A percentile compares a stretch with the other conserved stretches of the same genome.
Evolutionary conservation across 2,113 vertebrate genomes (phyloP).

Genomic region (pig (Sus scrofa)): DNA sequence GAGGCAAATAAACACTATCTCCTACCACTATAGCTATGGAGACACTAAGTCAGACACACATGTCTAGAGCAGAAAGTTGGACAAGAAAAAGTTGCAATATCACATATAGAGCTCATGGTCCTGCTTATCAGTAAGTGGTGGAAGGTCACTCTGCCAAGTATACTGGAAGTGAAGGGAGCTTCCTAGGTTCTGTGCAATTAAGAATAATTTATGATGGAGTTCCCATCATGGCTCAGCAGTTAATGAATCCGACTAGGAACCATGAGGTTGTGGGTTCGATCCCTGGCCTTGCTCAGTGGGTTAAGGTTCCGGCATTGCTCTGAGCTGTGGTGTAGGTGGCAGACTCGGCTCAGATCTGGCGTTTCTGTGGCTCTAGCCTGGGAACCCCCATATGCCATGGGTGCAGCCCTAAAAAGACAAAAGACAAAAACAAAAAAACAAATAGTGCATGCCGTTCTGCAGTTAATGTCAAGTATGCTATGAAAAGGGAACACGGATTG

Average conservation of each 20-base stretch:
- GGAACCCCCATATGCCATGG: too few relatives aligned
- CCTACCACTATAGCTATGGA: background rate
- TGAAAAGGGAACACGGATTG: background rate
- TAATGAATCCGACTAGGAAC: too few relatives aligned
- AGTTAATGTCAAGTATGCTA: background rate
- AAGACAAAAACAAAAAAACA: too few relatives aligned
- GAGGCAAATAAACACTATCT: constrained; percentile 6
- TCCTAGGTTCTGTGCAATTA: background rate
- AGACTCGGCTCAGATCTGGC: too few relatives aligned
- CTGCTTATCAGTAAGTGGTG: background rate
- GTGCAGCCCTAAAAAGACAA: too few relatives aligned
- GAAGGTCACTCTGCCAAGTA: background rate
- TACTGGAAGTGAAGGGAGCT: background rate
- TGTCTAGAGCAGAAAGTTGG: background rate
- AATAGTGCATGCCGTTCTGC: background rate
- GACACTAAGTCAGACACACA: background rate
- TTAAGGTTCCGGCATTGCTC: too few relatives aligned
- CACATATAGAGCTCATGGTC: accelerated
- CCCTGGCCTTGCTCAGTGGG: too few relatives aligned
- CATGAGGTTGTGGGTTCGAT: too few relatives aligned
- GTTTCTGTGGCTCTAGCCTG: too few relatives aligned
- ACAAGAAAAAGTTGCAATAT: background rate
- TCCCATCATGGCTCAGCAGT: too few relatives aligned
- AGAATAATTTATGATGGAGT: background rate
- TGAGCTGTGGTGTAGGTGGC: too few relatives aligned